Conservation (phyloP, 2,113 vertebrate species). For the Anarhynchus alexandrinus region DNA sequence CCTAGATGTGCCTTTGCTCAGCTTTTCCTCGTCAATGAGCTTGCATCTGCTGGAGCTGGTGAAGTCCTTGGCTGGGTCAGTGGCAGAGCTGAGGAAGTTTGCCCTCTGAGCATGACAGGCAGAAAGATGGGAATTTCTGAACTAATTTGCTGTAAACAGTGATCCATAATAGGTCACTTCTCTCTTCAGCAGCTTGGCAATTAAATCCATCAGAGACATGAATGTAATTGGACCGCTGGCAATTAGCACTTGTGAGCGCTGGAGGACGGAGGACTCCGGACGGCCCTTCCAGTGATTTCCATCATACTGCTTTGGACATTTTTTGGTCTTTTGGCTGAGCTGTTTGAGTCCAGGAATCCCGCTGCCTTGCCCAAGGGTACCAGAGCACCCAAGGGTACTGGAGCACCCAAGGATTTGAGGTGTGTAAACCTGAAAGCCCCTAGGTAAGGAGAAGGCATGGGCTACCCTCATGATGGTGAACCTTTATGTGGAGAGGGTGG, state of each 20-base stretch:
- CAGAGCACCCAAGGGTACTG: rapidly evolving
- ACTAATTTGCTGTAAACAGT: conserved; percentile 52
- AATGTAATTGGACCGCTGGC: background rate
- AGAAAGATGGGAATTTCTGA: conserved; percentile 17
- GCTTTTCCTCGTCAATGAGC: background rate
- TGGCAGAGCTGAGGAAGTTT: background rate
- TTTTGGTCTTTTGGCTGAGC: background rate
- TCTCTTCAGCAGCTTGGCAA: background rate
- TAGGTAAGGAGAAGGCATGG: background rate
- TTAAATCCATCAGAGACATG: background rate
- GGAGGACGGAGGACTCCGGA: rapidly evolving
- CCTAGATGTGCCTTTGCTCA: background rate
- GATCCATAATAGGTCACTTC: conserved; percentile 50
- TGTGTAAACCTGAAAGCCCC: background rate
- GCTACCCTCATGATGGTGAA: background rate
- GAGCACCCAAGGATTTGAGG: background rate
- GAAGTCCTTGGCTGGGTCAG: background rate
- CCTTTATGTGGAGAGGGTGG: background rate
- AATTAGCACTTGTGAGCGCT: background rate
- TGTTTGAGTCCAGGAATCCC: background rate
- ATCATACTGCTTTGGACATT: background rate
- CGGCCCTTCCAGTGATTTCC: background rate
- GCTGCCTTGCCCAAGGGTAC: background rate
- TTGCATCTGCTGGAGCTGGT: background rate
- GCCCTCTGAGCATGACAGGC: conserved; percentile 28